Evolutionary conservation across 2,113 vertebrate genomes (phyloP).

Genomic region (Papio anubis): DNA sequence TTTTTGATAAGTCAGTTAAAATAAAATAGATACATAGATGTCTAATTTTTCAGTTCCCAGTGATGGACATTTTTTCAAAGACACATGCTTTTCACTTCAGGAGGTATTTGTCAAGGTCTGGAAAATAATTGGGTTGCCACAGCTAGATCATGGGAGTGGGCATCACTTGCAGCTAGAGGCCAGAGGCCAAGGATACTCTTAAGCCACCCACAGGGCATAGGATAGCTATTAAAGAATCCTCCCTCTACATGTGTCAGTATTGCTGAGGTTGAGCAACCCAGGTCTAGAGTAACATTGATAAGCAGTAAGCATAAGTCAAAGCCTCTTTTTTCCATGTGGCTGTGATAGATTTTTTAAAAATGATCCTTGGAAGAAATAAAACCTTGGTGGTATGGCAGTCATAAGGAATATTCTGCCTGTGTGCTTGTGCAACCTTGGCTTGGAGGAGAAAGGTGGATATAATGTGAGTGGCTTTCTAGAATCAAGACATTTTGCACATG

Average conservation of each 20-base stretch:
- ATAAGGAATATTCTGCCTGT: not conserved
- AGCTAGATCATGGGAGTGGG: too few relatives aligned
- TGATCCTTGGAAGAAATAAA: not conserved
- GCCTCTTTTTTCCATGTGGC: not conserved
- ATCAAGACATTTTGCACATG: too few relatives aligned
- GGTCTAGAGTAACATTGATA: not conserved
- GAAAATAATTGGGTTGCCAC: too few relatives aligned
- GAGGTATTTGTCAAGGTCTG: not conserved
- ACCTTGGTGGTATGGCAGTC: accelerated
- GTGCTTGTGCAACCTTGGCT: accelerated
- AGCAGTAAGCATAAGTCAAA: accelerated
- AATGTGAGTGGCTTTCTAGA: accelerated
- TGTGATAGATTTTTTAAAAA: not conserved
- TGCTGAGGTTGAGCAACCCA: accelerated
- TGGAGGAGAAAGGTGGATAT: not conserved
- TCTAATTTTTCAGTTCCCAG: not conserved
- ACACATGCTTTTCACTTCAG: too few relatives aligned
- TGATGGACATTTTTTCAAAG: not conserved
- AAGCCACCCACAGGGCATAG: accelerated
- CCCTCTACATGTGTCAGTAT: accelerated
- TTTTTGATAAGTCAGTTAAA: not conserved
- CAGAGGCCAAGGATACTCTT: accelerated
- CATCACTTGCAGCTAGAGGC: not conserved
- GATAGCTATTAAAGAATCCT: too few relatives aligned
- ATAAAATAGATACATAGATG: too few relatives aligned